A percentile compares a stretch with the other conserved stretches of the same genome.
Conservation (phyloP, 2,797 vertebrate species). For the Myripristis murdjan region DNA sequence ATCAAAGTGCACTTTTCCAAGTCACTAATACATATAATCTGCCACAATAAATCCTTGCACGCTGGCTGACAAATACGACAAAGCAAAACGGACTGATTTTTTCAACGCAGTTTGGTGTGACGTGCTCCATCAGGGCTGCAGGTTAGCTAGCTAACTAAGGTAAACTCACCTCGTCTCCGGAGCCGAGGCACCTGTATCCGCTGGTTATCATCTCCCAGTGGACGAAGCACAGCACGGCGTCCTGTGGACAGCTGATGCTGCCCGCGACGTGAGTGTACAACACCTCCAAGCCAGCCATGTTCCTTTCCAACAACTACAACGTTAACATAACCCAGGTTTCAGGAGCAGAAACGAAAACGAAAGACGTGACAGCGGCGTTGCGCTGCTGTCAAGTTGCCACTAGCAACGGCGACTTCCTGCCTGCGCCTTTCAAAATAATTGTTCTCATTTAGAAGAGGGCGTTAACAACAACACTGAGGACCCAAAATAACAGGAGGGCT, state of each 20-base stretch:
- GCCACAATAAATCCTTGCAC: too few relatives aligned
- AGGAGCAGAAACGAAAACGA: slow-evolving; percentile 48
- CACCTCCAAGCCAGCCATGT: slow-evolving; percentile 86
- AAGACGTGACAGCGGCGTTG: slow-evolving; percentile 24
- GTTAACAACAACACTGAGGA: too few relatives aligned
- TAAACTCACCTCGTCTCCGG: slow-evolving; percentile 76
- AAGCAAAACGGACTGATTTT: too few relatives aligned
- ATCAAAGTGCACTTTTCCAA: too few relatives aligned
- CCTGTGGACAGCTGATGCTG: slow-evolving; percentile 74
- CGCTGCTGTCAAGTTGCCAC: not conserved
- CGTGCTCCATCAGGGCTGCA: not conserved
- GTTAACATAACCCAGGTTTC: not conserved
- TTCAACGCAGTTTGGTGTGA: not conserved
- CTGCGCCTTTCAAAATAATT: slow-evolving; percentile 48
- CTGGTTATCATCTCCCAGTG: slow-evolving; percentile 86
- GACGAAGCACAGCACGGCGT: slow-evolving; percentile 83
- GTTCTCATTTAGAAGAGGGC: too few relatives aligned
- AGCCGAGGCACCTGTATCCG: slow-evolving; percentile 74
- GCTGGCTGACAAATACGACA: too few relatives aligned
- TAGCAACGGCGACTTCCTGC: slow-evolving; percentile 8
- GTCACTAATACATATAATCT: too few relatives aligned
- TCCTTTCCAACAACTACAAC: not conserved
- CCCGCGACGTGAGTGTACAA: slow-evolving; percentile 69
- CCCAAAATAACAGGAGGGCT: too few relatives aligned
- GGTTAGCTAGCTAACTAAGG: not conserved